Evolutionary conservation across 2,888 invertebrate species (phyloP).

Genomic region (Litoditis marina): DNA sequence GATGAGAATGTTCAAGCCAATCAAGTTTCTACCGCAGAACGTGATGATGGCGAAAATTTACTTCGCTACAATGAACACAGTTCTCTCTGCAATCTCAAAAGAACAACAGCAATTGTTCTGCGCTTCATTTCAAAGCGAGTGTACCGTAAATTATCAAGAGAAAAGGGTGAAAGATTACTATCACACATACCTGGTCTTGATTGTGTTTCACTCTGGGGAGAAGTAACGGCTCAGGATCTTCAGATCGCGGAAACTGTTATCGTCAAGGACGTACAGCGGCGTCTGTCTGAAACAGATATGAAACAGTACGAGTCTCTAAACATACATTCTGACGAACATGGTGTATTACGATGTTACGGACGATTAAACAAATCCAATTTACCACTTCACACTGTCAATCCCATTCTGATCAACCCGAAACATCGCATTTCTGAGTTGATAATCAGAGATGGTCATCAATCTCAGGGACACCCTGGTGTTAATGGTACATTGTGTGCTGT

Average conservation of each 20-base stretch:
- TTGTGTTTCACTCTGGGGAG: no score
- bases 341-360: background rate
- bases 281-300: no score
- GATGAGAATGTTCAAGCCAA: no score
- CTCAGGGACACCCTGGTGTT: slow-evolving; percentile 1
- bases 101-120: background rate
- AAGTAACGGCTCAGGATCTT: no score
- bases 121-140: background rate
- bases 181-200: no score
- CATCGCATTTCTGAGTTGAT: background rate
- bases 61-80: background rate
- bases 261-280: no score
- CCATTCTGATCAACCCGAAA: slow-evolving; percentile 2
- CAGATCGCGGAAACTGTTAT: no score
- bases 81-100: background rate
- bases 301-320: background rate
- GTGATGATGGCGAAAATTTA: no score
- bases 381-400: background rate
- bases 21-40: no score
- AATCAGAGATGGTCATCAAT: background rate
- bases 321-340: background rate
- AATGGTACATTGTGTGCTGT: slow-evolving; percentile 2
- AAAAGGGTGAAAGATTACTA: no score
- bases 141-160: no score
- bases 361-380: background rate